Base-by-base conservation (phyloP, 2,797 vertebrate species). In the Nyctalus aviator region DNA sequence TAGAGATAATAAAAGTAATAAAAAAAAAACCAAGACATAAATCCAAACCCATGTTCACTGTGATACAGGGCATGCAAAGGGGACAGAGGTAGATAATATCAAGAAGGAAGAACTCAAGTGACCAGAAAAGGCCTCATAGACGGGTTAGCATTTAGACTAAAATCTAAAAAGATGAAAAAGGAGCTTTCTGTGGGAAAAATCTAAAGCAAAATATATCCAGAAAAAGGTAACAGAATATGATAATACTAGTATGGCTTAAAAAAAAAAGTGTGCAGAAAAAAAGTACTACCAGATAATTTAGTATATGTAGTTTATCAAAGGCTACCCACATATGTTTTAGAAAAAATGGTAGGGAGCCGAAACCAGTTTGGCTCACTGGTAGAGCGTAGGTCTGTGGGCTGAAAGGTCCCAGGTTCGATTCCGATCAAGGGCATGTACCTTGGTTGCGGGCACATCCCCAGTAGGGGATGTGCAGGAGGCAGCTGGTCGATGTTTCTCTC, bases 251-350 rank as follows among this genome's bases (percentile, higher is more conserved):
- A 4, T 25, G 3, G 9, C 8, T 77, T n/a, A n/a, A n/a, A 7
- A 3, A 73, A 32, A 10, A 37, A 3, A 53, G 18, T 11, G 44
- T 5, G 27, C 32, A 23, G 37, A 59, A 88, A 57, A 27, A 64
- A 14, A 25, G 1, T 32, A 2, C 6, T 10, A 1, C n/a, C 37
- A 55, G 18, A 35, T 66, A 12, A 5, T 44, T 59, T 66, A 85
- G 32, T 55, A 79, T 17, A 55, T 55, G 53, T 55, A 1, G 3
- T 8, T 1, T 7, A 44, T 25, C 44, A 46, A 5, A 68, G 30
- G 2, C 5, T 44, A 1, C 5, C 25, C 4, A 23, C 6, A n/a
- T 20, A n/a, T 3, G 2, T 10, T 7, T 35, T 69, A 57, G 7
- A 88, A 5, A 18, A 18, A 50, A 18, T 50, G 14, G 3, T 9